Conservation (phyloP, 2,113 vertebrate species). For the Pholis gunnellus region DNA sequence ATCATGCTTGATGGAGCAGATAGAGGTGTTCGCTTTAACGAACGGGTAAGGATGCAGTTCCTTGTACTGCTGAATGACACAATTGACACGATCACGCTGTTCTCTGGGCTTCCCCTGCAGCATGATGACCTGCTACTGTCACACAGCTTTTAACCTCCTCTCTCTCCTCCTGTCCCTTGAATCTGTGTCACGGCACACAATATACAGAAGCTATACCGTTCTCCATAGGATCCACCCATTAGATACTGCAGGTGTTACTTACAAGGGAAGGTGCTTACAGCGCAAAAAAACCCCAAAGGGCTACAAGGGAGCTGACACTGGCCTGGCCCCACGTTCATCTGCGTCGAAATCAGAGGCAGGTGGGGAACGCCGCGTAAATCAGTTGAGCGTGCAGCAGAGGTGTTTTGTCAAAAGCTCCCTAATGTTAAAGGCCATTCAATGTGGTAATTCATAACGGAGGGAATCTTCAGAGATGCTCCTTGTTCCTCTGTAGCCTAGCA, state of each 20-base stretch:
- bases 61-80: conserved; percentile 34
- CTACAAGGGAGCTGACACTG: conserved; percentile 19
- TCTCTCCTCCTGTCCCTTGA: conserved; percentile 18
- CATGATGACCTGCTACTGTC: conserved; percentile 40
- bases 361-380: conserved; percentile 16
- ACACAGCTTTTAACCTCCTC: conserved; percentile 20
- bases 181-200: conserved; percentile 46
- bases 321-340: conserved; percentile 7
- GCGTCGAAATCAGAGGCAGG: not conserved
- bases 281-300: conserved; percentile 13
- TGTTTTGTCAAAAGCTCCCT: conserved; percentile 13
- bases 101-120: conserved; percentile 32
- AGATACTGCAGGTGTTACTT: conserved; percentile 30
- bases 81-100: conserved; percentile 37
- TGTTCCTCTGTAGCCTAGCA: conserved; percentile 76
- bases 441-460: conserved; percentile 52
- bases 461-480: conserved; percentile 60
- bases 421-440: conserved; percentile 55
- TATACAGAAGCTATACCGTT: conserved; percentile 8
- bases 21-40: conserved; percentile 37
- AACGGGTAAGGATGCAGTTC: conserved; percentile 22
- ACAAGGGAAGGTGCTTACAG: conserved; percentile 31
- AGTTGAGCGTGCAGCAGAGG: not conserved
- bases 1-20: conserved; percentile 38
- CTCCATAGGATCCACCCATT: conserved; percentile 21